Evolutionary conservation across 2,113 vertebrate genomes (phyloP).

Genomic region (Ictalurus punctatus): DNA sequence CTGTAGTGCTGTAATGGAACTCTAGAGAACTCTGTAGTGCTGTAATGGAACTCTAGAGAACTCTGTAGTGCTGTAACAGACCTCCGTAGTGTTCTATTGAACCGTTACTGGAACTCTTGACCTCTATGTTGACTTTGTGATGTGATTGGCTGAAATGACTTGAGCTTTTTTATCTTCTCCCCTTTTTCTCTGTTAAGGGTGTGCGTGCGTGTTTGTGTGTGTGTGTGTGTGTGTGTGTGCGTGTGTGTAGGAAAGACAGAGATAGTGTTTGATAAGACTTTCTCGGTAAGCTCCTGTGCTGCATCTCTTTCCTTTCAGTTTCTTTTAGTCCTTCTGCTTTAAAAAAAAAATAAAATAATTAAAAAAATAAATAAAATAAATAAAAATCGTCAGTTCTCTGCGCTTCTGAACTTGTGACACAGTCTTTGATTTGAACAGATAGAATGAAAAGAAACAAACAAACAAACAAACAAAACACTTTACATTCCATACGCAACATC

Average conservation of each 20-base stretch:
- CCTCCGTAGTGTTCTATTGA: not conserved
- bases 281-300: slow-evolving; percentile 4
- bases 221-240: slow-evolving; percentile 19
- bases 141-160: not conserved
- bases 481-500: not conserved
- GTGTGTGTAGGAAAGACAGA: not conserved
- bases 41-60: not conserved
- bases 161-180: not conserved
- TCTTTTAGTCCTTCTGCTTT: slow-evolving; percentile 3
- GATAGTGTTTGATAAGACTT: slow-evolving; percentile 48
- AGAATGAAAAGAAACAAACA: not conserved
- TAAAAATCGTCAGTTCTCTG: too few relatives aligned
- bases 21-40: too few relatives aligned
- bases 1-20: not conserved
- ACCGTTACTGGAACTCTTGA: not conserved
- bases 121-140: not conserved
- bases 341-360: too few relatives aligned
- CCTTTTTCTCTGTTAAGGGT: not conserved
- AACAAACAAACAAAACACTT: not conserved
- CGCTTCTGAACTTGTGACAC: not conserved
- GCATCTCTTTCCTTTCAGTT: not conserved
- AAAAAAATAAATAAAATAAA: too few relatives aligned
- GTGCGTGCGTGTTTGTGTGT: not conserved
- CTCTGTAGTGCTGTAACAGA: not conserved
- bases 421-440: not conserved